phyloP scores from a whole-genome alignment of 2,888 invertebrate genomes.

The Acrobasis repandana region DNA sequence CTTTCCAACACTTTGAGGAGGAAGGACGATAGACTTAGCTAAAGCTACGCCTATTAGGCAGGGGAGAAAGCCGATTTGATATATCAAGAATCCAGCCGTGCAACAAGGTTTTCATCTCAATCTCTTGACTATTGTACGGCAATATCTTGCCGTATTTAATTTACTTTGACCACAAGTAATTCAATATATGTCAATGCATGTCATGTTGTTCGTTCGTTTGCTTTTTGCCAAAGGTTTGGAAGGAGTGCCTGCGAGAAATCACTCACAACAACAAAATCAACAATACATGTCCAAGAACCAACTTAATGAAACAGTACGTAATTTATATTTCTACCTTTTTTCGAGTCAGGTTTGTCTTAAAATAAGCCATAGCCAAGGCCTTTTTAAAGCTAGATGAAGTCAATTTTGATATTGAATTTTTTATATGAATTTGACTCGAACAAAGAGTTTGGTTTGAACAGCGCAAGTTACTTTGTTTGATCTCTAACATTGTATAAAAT shows the following conservation, averaged over 20 bases:
- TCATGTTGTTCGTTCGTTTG: constrained; percentile 46
- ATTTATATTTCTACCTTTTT: constrained; percentile 20
- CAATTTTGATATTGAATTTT: no score
- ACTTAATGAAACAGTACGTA: constrained; percentile 99
- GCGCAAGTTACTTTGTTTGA: background rate
- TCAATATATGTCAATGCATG: constrained; percentile 51
- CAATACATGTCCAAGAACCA: constrained; percentile 97
- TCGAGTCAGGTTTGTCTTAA: background rate
- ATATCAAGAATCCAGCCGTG: no score
- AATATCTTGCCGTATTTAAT: no score
- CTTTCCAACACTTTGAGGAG: no score
- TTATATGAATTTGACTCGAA: background rate
- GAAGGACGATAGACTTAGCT: no score
- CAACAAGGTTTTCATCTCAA: no score
- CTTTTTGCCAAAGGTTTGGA: constrained; percentile 91
- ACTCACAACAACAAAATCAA: constrained; percentile 98
- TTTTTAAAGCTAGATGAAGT: no score
- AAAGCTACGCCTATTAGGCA: no score
- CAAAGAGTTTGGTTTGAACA: background rate
- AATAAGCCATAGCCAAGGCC: no score
- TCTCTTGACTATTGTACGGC: no score
- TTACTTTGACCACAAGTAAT: constrained; percentile 40
- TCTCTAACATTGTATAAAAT: background rate
- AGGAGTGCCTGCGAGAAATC: constrained; percentile 92
- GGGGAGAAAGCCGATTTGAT: no score